Evolutionary conservation across 2,113 vertebrate genomes (phyloP), one percentile per base, ranked within the genome.

Genomic region (Polypterus senegalus): DNA sequence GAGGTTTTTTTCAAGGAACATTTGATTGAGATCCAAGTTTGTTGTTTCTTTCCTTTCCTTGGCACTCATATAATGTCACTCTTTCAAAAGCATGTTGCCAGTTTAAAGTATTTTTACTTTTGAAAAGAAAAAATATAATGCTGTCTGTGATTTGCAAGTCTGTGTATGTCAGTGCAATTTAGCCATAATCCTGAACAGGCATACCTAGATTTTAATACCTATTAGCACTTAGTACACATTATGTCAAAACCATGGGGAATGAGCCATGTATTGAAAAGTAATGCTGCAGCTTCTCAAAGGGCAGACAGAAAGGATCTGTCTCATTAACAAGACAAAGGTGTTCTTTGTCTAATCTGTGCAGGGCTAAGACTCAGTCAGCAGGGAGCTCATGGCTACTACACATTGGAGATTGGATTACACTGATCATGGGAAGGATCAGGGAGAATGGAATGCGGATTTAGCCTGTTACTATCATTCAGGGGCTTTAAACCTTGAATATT

Each of bases 261-360:
- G 51, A 7, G 10, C 7, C 4, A 4, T 4, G 4, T 10, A 52
- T 52, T 3, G 7, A 52, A 52, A 52, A 8, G 7, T 52, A 52
- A 52, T 52, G 4, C 4, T 8, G 10, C 51, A 52, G 51, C 3
- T 52, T 52, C 51, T 52, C 51, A 52, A 52, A 10, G 51, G 51
- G 51, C 51, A 52, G 51, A 52, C 51, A 52, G 51, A 4, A 10
- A 52, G 51, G 51, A 7, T 10, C 3, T 52, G 10, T 52, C 51
- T 52, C 51, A 52, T 52, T 52, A 52, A 52, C 51, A 52, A 52
- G 7, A 52, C 51, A 52, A 52, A 52, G 51, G 51, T 52, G 51
- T 4, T 52, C 51, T 52, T 52, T 52, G 51, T 52, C 51, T 52
- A 52, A 52, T 52, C 51, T 52, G 51, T 52, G 51, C 51, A 4